Percentiles rank a stretch among this genome's conserved stretches.
Evolutionary conservation across 2,888 invertebrate species (phyloP).

Genomic region (Achlya flavicornis): DNA sequence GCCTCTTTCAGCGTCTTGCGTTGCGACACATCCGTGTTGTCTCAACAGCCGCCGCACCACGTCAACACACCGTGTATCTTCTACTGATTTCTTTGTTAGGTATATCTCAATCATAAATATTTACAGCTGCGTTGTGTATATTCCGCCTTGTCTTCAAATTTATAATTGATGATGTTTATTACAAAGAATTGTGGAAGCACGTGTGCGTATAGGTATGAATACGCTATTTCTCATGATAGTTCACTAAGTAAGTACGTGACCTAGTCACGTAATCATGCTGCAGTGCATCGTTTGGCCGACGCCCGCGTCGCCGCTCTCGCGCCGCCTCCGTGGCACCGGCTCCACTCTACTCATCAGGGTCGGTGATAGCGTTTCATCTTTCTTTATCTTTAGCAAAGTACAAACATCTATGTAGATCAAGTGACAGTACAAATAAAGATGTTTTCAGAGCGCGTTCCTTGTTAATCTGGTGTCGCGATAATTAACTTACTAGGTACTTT

Average conservation of each 20-base stretch:
- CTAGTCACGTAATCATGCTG: conserved; percentile 66
- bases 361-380: conserved; percentile 47
- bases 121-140: neutral
- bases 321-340: conserved; percentile 30
- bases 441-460: conserved; percentile 75
- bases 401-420: conserved; percentile 70
- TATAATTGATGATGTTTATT: conserved; percentile 12
- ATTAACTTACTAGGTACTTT: conserved; percentile 28
- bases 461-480: conserved; percentile 69
- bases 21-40: conserved; percentile 64
- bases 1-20: conserved; percentile 47
- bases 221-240: conserved; percentile 56
- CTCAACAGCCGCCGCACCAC: conserved; percentile 19
- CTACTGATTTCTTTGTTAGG: conserved; percentile 5
- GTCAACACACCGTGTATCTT: conserved; percentile 7
- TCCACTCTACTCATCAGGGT: conserved; percentile 14
- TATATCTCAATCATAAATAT: neutral
- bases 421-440: conserved; percentile 72
- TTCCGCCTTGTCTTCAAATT: conserved; percentile 15
- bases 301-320: conserved; percentile 22
- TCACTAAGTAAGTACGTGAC: conserved; percentile 68
- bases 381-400: conserved; percentile 58
- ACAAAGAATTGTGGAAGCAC: conserved; percentile 38
- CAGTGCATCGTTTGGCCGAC: conserved; percentile 23
- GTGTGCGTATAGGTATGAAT: conserved; percentile 50